Percentiles rank a stretch among this genome's conserved stretches.
These are phyloP conservation scores for Myiotriccus ornatus DNA, from an alignment of 2,797 vertebrate genomes.

Conservation along the genomic window DNA sequence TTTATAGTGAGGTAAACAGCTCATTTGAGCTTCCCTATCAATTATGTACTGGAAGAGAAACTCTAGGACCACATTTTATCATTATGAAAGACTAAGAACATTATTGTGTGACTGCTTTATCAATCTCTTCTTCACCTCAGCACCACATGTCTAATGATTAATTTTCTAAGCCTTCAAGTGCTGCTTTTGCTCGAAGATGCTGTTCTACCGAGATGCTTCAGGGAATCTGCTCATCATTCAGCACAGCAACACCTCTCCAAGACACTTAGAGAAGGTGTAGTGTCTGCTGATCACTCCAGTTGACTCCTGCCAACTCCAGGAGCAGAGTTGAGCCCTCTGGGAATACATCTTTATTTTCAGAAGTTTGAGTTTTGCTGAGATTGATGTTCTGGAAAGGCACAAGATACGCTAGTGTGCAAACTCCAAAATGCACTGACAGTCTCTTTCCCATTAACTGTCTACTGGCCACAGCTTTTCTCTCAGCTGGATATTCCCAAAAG, in stretches of 20 bases:
- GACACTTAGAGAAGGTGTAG: neutral
- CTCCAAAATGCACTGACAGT: neutral
- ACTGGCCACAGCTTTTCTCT: neutral
- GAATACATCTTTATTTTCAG: neutral
- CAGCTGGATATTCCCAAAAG: neutral
- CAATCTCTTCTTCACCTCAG: neutral
- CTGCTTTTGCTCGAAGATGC: neutral
- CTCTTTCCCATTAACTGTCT: neutral
- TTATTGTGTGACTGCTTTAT: neutral
- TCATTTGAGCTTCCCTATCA: neutral
- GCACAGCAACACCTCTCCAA: neutral
- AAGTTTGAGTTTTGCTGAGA: neutral
- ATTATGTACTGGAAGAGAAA: neutral
- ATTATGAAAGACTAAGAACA: neutral
- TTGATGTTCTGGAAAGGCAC: neutral
- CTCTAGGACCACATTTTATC: neutral
- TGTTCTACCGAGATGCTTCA: neutral
- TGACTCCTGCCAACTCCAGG: neutral
- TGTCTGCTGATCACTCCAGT: neutral
- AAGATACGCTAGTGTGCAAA: neutral
- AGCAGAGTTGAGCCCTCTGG: neutral
- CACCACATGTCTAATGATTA: neutral
- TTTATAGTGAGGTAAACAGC: neutral
- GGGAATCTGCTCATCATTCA: neutral
- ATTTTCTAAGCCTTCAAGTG: neutral